Evolutionary conservation across 2,797 vertebrate species (phyloP), one percentile per base, ranked within the genome.

Genomic region (Coluber constrictor): DNA sequence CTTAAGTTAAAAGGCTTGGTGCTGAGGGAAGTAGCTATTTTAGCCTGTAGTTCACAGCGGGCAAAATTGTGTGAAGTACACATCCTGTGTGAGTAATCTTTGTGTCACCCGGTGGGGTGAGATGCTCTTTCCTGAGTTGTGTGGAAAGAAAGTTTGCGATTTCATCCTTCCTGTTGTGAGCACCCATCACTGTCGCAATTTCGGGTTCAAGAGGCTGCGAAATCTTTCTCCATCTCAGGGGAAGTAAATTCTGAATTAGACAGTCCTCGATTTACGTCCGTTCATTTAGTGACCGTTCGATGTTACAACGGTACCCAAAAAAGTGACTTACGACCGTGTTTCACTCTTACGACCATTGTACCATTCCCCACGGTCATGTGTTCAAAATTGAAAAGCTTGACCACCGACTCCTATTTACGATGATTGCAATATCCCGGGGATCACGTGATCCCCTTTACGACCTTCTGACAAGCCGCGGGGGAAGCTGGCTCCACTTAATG

Each of bases 81-180:
- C 61, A 47, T 32, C 37, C 23, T 92, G 87, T 87, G 16, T 95
- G 96, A 95, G 91, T 95, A 95, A 95, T 70, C 20, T 23, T 5
- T 9, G 13, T n/a, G 9, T 70, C 11, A 4, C 32, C n/a, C 47
- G 0, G 20, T 7, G 15, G 3, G 15, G n/a, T 13, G 25, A 13
- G 32, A 12, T 27, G 11, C 27, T 23, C 86, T 29, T 56, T 43
- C 55, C 15, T 20, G n/a, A 51, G 51, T 29, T 25, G 1, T 61
- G 2, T 32, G 43, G 54, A 88, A 25, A 29, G 25, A 29, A 20
- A 3, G 37, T 43, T 43, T 4, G 1, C 10, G 54, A 79, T 32
- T 25, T 16, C 2, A 0, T 5, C 32, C 8, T 6, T 56, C 51
- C 60, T 20, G 89, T 27, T 74, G 37, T 12, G 3, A 25, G 37